Conservation (phyloP, 1,140 invertebrate species). For the Diploscapter pachys region DNA sequence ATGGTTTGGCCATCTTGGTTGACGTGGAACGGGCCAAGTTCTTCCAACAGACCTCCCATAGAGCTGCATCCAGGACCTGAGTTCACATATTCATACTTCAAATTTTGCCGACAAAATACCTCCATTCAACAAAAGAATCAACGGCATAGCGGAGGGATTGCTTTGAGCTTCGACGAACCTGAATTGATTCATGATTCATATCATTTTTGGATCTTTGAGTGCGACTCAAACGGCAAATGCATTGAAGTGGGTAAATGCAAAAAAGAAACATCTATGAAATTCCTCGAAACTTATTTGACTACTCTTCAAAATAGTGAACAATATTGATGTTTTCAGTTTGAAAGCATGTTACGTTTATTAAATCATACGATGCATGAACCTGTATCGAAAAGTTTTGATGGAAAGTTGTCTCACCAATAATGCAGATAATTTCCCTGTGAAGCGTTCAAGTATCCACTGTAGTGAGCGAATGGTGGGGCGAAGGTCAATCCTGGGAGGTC, state of each 20-base stretch:
- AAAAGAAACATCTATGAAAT: too few relatives aligned
- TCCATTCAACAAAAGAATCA: constrained; percentile 61
- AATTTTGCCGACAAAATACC: constrained; percentile 58
- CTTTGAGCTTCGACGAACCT: constrained; percentile 39
- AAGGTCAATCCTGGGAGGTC: constrained; percentile 38
- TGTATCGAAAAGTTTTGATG: too few relatives aligned
- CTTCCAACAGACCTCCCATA: constrained; percentile 62
- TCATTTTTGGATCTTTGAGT: too few relatives aligned
- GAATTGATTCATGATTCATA: too few relatives aligned
- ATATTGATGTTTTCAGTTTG: too few relatives aligned
- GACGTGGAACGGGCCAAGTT: constrained; percentile 63
- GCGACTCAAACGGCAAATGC: too few relatives aligned
- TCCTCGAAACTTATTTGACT: too few relatives aligned
- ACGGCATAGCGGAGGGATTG: constrained; percentile 28
- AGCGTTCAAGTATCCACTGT: constrained; percentile 39
- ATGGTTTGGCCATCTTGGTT: constrained; percentile 56
- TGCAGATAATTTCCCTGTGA: constrained; percentile 39
- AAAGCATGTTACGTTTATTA: too few relatives aligned
- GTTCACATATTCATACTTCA: constrained; percentile 57
- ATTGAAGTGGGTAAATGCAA: too few relatives aligned
- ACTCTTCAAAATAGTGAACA: too few relatives aligned
- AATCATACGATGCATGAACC: too few relatives aligned
- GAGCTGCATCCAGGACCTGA: constrained; percentile 65
- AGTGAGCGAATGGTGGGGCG: constrained; percentile 36
- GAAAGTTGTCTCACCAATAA: constrained; percentile 25